Evolutionary conservation across 1,140 invertebrate genomes (phyloP), one percentile per base, ranked within the genome.

Genomic region (Lysiphlebus fabarum): DNA sequence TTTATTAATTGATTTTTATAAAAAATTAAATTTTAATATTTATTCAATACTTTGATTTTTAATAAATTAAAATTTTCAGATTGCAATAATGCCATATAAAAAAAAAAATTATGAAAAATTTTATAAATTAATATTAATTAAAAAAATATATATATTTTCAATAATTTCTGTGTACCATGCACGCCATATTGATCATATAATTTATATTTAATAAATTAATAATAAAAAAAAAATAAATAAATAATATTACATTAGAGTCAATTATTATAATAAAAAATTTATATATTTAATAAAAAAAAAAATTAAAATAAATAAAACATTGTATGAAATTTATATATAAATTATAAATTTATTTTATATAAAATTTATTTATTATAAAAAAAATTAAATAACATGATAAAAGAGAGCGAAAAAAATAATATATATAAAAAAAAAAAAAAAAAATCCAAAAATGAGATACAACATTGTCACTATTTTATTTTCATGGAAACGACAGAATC

Each of bases 401-500:
- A 9, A 36, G 4, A 50, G n/a, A n/a, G n/a, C n/a, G n/a, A n/a
- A n/a, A n/a, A n/a, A n/a, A n/a, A n/a, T n/a, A n/a, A n/a, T n/a
- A n/a, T n/a, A n/a, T n/a, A n/a, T n/a, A n/a, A n/a, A n/a, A n/a
- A n/a, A n/a, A n/a, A n/a, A n/a, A n/a, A n/a, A n/a, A n/a, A n/a
- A n/a, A n/a, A n/a, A n/a, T n/a, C n/a, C n/a, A n/a, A n/a, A n/a
- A n/a, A 6, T 11, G 48, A 12, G 48, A 9, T 50, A n/a, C 33
- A 45, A 50, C 51, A 36, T 56, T 55, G 36, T n/a, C 40, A 14
- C 42, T 66, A 10, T 36, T 42, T 48, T 57, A 43, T 57, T 53
- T 58, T 53, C 51, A 64, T 64, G 45, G 61, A 70, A 68, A 60
- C 63, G 68, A 68, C 67, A 70, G 67, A 70, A 68, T 68, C 51